Percentiles rank a stretch among this genome's conserved stretches.
Conservation (phyloP, 2,888 invertebrate species). For the Hirtodrosophila duncani region DNA sequence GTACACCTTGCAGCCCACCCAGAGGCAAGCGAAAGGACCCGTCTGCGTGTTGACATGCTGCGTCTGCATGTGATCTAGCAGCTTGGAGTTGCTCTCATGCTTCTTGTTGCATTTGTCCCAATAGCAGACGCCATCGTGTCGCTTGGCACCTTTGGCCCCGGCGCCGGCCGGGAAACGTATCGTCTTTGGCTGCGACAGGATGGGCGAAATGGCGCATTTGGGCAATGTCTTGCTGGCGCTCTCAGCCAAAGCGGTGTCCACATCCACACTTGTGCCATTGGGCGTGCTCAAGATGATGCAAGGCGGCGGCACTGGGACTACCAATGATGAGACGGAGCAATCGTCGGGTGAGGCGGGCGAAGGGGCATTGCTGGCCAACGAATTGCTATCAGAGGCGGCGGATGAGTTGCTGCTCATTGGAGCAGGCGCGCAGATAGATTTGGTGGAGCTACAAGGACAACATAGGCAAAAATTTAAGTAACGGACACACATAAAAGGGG, state of each 20-base stretch:
- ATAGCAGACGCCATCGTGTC: slow-evolving; percentile 82
- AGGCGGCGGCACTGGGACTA: slow-evolving; percentile 58
- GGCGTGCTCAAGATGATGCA: slow-evolving; percentile 71
- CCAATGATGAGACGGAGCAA: slow-evolving; percentile 20
- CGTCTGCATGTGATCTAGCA: slow-evolving; percentile 92
- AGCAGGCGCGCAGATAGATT: slow-evolving; percentile 67
- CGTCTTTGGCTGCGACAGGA: slow-evolving; percentile 88
- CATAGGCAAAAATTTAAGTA: too few species aligned
- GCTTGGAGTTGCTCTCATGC: slow-evolving; percentile 88
- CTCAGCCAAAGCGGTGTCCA: slow-evolving; percentile 78
- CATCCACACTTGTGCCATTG: slow-evolving; percentile 48
- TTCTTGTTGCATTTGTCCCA: slow-evolving; percentile 90
- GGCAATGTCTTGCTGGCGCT: slow-evolving; percentile 53
- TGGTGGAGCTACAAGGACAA: slow-evolving; percentile 41
- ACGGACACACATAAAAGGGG: too few species aligned
- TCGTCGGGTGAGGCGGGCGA: slow-evolving; percentile 73
- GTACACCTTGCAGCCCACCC: slow-evolving; percentile 96
- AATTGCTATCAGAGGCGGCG: slow-evolving; percentile 71
- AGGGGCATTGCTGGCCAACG: slow-evolving; percentile 80
- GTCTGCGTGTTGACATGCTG: slow-evolving; percentile 92
- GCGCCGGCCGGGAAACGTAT: slow-evolving; percentile 86
- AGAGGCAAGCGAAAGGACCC: slow-evolving; percentile 92
- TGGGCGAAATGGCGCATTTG: slow-evolving; percentile 83
- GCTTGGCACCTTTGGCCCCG: slow-evolving; percentile 76
- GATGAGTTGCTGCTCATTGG: slow-evolving; percentile 64